Percentiles rank a stretch among this genome's conserved stretches.
Conservation (phyloP, 1,140 invertebrate genomes). For the Ceratina australensis region DNA sequence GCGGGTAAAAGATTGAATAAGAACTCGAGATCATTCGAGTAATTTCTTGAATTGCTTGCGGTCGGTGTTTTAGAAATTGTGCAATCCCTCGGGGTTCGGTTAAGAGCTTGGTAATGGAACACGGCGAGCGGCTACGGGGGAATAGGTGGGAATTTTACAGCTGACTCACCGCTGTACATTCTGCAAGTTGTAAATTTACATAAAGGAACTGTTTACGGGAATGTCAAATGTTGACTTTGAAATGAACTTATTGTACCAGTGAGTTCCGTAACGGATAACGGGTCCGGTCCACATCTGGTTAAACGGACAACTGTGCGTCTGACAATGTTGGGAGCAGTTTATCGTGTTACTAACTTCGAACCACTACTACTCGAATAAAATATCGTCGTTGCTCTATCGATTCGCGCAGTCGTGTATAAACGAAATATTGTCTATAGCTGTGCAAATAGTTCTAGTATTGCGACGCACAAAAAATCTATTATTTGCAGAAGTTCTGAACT, state of each 20-base stretch:
- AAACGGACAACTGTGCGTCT: background rate
- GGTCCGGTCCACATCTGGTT: background rate
- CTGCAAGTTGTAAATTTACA: background rate
- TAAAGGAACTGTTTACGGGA: background rate
- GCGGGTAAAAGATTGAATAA: too few relatives aligned
- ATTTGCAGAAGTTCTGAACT: too few relatives aligned
- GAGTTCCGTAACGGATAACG: background rate
- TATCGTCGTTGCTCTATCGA: too few relatives aligned
- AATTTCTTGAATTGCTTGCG: too few relatives aligned
- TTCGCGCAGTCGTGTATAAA: too few relatives aligned
- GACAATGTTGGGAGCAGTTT: background rate
- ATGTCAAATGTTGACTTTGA: background rate
- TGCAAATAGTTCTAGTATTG: too few relatives aligned
- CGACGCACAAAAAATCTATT: too few relatives aligned
- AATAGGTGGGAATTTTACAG: slow-evolving; percentile 3
- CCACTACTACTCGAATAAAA: background rate
- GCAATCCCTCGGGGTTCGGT: background rate
- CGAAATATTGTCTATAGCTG: too few relatives aligned
- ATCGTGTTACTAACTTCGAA: background rate
- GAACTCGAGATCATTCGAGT: too few relatives aligned
- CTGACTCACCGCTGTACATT: background rate
- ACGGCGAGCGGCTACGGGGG: too few relatives aligned
- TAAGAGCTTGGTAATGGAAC: background rate
- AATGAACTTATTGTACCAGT: background rate
- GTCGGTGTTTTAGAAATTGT: background rate